phyloP scores from a whole-genome alignment of 2,113 vertebrate species.

The Megaceryle maxima region DNA sequence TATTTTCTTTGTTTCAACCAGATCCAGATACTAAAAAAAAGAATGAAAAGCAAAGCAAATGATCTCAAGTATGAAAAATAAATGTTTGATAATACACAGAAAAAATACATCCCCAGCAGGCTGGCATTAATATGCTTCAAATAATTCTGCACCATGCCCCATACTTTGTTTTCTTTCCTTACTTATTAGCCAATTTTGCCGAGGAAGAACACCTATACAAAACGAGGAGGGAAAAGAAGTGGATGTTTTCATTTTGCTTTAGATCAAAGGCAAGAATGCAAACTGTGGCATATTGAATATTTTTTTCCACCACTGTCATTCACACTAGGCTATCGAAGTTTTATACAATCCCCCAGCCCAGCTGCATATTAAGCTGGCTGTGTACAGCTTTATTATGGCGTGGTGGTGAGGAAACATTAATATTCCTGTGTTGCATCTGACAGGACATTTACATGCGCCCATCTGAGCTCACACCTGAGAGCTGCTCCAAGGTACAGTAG shows the following conservation, averaged over 20 bases:
- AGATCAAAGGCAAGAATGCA: constrained; percentile 71
- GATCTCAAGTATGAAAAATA: constrained; percentile 55
- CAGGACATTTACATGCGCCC: constrained; percentile 85
- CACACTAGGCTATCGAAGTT: constrained; percentile 75
- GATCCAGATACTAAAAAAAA: constrained; percentile 41
- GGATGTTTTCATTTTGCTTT: constrained; percentile 68
- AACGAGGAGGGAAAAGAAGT: not conserved
- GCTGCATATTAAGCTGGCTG: constrained; percentile 78
- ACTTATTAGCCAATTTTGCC: not conserved
- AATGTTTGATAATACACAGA: not conserved
- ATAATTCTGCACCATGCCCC: constrained; percentile 28
- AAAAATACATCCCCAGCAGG: constrained; percentile 47
- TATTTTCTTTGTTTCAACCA: constrained; percentile 70
- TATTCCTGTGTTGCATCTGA: constrained; percentile 79
- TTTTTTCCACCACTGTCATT: constrained; percentile 74
- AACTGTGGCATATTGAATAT: constrained; percentile 59
- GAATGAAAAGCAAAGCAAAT: constrained; percentile 32
- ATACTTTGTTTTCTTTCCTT: not conserved
- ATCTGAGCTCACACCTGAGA: constrained; percentile 84
- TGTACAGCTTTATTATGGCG: constrained; percentile 82
- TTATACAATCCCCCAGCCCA: constrained; percentile 78
- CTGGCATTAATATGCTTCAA: constrained; percentile 57
- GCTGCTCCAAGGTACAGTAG: constrained; percentile 77
- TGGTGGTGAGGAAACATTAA: constrained; percentile 76
- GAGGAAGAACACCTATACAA: constrained; percentile 35